Percentiles rank a stretch among this genome's conserved stretches.
These are phyloP conservation scores for Adineta ricciae DNA, from an alignment of 2,888 invertebrate genomes.

Conservation along the genomic window DNA sequence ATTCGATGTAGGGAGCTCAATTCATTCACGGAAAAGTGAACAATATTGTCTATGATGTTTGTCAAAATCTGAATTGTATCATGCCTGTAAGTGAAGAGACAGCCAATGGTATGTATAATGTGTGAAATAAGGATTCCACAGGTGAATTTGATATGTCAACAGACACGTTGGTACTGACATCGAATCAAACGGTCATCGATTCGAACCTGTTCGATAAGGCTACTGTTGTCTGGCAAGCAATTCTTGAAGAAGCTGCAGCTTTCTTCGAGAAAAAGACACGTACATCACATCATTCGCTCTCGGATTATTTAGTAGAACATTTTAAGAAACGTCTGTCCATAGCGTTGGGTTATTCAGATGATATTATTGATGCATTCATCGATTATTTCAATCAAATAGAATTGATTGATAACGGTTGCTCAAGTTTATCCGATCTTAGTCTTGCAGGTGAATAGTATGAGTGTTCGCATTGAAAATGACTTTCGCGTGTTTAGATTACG, in stretches of 20 bases:
- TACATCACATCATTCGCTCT: not conserved
- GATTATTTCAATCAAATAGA: not conserved
- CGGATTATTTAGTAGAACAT: not conserved
- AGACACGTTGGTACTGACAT: not conserved
- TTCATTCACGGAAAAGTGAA: not conserved
- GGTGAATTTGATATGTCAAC: too few relatives aligned
- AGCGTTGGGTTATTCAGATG: not conserved
- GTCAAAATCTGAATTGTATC: not conserved
- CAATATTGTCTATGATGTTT: not conserved
- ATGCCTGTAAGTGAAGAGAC: not conserved
- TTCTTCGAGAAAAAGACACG: not conserved
- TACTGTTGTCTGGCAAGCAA: not conserved
- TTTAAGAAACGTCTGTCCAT: not conserved
- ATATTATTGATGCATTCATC: not conserved
- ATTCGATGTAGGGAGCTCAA: not conserved
- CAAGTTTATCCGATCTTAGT: not conserved
- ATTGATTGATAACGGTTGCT: not conserved
- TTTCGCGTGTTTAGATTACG: not conserved
- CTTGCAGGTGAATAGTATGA: not conserved
- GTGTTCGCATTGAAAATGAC: too few relatives aligned
- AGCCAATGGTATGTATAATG: not conserved
- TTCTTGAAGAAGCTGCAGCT: not conserved
- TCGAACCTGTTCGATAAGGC: not conserved
- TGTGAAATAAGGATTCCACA: too few relatives aligned
- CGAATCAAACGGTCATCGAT: not conserved